These are phyloP conservation scores for Anoura caudifer DNA, from an alignment of 2,113 vertebrate genomes.

Conservation along the genomic window DNA sequence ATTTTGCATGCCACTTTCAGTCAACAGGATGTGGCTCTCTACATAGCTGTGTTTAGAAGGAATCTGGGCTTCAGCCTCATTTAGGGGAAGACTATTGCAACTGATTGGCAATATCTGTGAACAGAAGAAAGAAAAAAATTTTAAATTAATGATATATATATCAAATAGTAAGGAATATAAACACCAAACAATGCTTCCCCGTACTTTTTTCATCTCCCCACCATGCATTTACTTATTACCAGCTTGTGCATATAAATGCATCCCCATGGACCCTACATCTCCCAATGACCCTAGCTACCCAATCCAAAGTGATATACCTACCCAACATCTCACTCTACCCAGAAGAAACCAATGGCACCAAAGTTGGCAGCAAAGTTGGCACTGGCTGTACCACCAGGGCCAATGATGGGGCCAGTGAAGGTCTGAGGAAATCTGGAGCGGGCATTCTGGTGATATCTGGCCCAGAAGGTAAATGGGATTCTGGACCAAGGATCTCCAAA, in stretches of 20 bases:
- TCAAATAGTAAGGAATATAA: constrained; percentile 29
- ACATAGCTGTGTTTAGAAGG: constrained; percentile 67
- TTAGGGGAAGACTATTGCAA: constrained; percentile 60
- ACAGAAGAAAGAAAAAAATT: constrained; percentile 54
- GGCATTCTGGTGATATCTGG: constrained; percentile 74
- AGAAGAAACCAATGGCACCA: constrained; percentile 77
- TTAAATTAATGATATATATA: constrained; percentile 15
- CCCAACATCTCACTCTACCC: constrained; percentile 68
- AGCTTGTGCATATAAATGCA: background rate
- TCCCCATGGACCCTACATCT: background rate
- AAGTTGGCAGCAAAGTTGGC: constrained; percentile 76
- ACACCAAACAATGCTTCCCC: constrained; percentile 3
- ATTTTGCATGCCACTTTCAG: constrained; percentile 73
- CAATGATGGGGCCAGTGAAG: constrained; percentile 66
- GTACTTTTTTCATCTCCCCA: background rate
- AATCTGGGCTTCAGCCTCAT: constrained; percentile 64
- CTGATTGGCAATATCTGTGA: constrained; percentile 66
- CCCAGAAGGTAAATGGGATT: constrained; percentile 74
- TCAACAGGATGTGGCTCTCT: constrained; percentile 73
- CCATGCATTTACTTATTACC: background rate
- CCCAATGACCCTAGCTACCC: background rate
- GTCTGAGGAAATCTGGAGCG: constrained; percentile 73
- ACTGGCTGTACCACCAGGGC: constrained; percentile 60
- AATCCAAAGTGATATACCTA: constrained; percentile 53
- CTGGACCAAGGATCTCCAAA: constrained; percentile 74